Evolutionary conservation across 2,113 vertebrate genomes (phyloP).

Genomic region (Egretta garzetta): DNA sequence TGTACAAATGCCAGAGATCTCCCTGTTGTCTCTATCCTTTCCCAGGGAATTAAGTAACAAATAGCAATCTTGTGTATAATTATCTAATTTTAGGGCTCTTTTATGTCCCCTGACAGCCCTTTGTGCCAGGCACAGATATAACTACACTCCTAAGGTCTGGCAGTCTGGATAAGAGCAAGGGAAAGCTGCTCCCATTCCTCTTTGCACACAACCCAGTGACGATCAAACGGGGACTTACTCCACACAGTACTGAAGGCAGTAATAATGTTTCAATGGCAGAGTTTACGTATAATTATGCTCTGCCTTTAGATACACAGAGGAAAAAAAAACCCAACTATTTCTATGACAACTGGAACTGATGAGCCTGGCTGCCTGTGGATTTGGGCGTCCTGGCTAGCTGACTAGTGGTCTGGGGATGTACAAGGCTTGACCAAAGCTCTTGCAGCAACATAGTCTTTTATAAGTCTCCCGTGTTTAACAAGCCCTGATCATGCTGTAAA

Average conservation of each 20-base stretch:
- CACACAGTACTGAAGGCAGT: not conserved
- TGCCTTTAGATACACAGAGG: not conserved
- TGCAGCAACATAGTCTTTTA: not conserved
- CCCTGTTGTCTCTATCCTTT: not conserved
- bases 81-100: conserved; percentile 16
- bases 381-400: not conserved
- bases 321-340: not conserved
- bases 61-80: not conserved
- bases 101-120: not conserved
- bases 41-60: not conserved
- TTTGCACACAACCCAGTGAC: not conserved
- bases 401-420: not conserved
- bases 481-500: not conserved
- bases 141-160: not conserved
- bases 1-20: conserved; percentile 7
- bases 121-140: not conserved
- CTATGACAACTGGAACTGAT: not conserved
- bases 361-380: not conserved
- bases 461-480: not conserved
- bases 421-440: not conserved
- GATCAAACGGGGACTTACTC: not conserved
- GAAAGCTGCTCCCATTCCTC: not conserved
- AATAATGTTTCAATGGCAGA: not conserved
- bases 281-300: not conserved
- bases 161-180: not conserved